Evolutionary conservation across 2,888 invertebrate species (phyloP).

Genomic region (Ligdia adustata): DNA sequence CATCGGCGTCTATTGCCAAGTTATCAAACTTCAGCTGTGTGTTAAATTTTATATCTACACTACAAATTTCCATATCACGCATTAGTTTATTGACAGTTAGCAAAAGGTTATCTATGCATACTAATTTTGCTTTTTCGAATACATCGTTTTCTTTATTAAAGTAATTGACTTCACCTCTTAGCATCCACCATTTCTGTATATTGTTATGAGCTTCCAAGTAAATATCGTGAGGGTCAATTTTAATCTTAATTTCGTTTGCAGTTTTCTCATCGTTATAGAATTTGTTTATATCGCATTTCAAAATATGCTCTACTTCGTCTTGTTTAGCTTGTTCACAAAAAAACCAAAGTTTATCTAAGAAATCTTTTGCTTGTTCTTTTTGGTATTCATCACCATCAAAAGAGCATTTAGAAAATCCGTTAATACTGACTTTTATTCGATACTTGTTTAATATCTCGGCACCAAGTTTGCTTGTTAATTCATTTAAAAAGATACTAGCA

Average conservation of each 20-base stretch:
- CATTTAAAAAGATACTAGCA: constrained; percentile 37
- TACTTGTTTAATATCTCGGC: constrained; percentile 27
- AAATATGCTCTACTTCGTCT: constrained; percentile 41
- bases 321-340: constrained; percentile 52
- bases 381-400: constrained; percentile 44
- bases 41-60: no score
- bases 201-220: constrained; percentile 51
- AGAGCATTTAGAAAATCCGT: constrained; percentile 44
- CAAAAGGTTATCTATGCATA: constrained; percentile 47
- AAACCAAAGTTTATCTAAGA: constrained; percentile 49
- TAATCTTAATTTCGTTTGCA: constrained; percentile 41
- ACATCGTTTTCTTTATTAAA: constrained; percentile 40
- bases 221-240: constrained; percentile 50
- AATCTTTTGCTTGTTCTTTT: constrained; percentile 41
- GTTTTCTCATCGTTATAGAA: constrained; percentile 40
- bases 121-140: constrained; percentile 46
- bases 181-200: constrained; percentile 56
- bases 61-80: no score
- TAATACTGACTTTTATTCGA: constrained; percentile 39
- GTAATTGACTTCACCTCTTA: constrained; percentile 39
- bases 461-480: constrained; percentile 22
- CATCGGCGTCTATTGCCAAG: no score
- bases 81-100: constrained; percentile 46
- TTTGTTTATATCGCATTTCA: constrained; percentile 45
- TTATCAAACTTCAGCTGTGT: no score